Evolutionary conservation across 2,888 invertebrate species (phyloP).

Genomic region (Stegophylla sp.): DNA sequence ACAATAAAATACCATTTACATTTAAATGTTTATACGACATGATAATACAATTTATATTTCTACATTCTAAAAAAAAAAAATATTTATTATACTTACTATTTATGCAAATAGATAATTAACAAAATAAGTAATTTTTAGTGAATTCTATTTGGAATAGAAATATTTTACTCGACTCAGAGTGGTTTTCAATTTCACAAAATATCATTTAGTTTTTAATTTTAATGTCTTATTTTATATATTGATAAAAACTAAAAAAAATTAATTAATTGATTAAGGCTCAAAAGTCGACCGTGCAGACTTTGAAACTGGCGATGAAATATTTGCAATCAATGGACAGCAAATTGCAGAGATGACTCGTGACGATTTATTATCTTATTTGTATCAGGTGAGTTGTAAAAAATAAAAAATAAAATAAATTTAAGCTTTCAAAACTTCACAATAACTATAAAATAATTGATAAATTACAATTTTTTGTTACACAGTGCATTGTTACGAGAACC

Average conservation of each 20-base stretch:
- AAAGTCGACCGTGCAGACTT: constrained; percentile 54
- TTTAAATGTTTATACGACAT: too few relatives aligned
- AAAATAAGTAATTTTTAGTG: too few relatives aligned
- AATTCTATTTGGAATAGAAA: too few relatives aligned
- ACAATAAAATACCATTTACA: too few relatives aligned
- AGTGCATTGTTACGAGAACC: constrained; percentile 54
- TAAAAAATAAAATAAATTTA: background rate
- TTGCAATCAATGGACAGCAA: constrained; percentile 56
- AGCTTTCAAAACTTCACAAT: background rate
- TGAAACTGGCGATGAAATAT: constrained; percentile 56
- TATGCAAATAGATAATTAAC: too few relatives aligned
- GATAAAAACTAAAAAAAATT: background rate
- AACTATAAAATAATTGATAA: background rate
- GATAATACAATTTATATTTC: too few relatives aligned
- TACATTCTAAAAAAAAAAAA: too few relatives aligned
- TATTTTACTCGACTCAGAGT: too few relatives aligned
- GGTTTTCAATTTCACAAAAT: too few relatives aligned
- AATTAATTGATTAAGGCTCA: constrained; percentile 29
- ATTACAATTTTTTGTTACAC: constrained; percentile 26
- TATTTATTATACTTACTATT: too few relatives aligned
- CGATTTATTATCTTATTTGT: constrained; percentile 50
- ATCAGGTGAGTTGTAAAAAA: constrained; percentile 41
- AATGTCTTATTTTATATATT: background rate
- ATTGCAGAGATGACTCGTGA: constrained; percentile 55
- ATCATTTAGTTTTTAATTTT: background rate